Evolutionary conservation across 2,888 invertebrate genomes (phyloP).

Genomic region (Rotaria macrura): DNA sequence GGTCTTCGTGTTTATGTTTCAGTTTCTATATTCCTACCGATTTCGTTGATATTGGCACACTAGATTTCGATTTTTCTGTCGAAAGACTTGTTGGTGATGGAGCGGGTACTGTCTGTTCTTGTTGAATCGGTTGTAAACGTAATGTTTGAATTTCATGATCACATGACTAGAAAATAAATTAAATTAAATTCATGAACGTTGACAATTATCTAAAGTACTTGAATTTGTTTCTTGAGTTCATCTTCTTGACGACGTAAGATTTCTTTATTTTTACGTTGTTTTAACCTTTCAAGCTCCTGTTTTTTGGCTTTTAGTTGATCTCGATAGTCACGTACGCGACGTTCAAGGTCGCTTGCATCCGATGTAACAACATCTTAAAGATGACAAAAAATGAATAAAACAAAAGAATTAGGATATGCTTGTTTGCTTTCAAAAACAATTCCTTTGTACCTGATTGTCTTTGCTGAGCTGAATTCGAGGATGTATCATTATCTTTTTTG

Average conservation of each 20-base stretch:
- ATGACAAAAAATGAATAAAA: not conserved
- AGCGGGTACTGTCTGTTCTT: not conserved
- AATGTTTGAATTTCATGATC: slow-evolving; percentile 11
- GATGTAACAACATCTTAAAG: slow-evolving; percentile 39
- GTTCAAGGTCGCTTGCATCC: slow-evolving; percentile 54
- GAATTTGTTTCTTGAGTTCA: slow-evolving; percentile 53
- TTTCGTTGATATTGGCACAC: too few relatives aligned
- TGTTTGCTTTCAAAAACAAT: too few relatives aligned
- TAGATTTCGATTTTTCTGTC: not conserved
- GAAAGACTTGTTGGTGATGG: not conserved
- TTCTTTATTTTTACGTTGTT: slow-evolving; percentile 50
- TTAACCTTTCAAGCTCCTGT: slow-evolving; percentile 52
- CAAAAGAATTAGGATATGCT: too few relatives aligned
- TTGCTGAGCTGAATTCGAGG: not conserved
- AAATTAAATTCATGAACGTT: too few relatives aligned
- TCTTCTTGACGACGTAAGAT: slow-evolving; percentile 52
- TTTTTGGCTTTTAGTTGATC: slow-evolving; percentile 53
- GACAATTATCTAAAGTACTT: too few relatives aligned
- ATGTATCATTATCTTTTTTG: not conserved
- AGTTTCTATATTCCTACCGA: not conserved
- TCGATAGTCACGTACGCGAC: slow-evolving; percentile 51
- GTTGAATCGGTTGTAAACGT: not conserved
- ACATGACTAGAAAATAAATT: not conserved
- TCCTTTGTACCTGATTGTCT: slow-evolving; percentile 9
- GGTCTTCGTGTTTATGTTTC: not conserved